A percentile compares a stretch with the other conserved stretches of the same genome.
Evolutionary conservation across 2,113 vertebrate species (phyloP).

Genomic region (Pristiophorus japonicus): DNA sequence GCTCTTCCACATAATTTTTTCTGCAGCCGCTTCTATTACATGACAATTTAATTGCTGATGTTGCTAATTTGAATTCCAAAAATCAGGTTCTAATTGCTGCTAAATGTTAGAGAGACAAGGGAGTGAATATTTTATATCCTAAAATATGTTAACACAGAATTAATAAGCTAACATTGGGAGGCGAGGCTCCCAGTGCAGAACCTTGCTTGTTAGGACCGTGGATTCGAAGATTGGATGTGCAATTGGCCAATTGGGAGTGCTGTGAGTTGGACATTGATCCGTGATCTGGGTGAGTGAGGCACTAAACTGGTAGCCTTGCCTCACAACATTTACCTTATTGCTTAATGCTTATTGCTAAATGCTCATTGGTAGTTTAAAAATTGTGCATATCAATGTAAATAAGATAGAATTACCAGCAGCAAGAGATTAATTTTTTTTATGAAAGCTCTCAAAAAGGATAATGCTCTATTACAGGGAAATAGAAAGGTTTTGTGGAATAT

Average conservation of each 20-base stretch:
- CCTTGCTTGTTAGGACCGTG: neutral
- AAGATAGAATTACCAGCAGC: neutral
- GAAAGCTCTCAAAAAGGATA: neutral
- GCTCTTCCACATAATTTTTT: neutral
- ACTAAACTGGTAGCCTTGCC: neutral
- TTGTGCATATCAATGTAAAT: neutral
- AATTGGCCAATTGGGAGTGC: neutral
- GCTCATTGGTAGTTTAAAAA: neutral
- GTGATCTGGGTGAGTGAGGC: neutral
- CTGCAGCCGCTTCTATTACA: neutral
- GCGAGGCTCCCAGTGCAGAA: neutral
- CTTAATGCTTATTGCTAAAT: too few species aligned
- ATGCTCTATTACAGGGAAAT: neutral
- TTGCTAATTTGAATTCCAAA: neutral
- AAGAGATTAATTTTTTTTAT: neutral
- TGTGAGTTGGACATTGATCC: neutral
- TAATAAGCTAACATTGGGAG: neutral
- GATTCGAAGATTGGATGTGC: neutral
- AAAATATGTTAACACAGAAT: neutral
- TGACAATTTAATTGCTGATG: neutral
- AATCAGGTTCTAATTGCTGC: neutral
- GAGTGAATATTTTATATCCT: neutral
- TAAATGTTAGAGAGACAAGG: neutral
- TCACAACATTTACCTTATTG: neutral
- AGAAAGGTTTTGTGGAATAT: neutral